Base-by-base conservation (phyloP, 1,140 invertebrate species). In the Brachionus sp. region DNA sequence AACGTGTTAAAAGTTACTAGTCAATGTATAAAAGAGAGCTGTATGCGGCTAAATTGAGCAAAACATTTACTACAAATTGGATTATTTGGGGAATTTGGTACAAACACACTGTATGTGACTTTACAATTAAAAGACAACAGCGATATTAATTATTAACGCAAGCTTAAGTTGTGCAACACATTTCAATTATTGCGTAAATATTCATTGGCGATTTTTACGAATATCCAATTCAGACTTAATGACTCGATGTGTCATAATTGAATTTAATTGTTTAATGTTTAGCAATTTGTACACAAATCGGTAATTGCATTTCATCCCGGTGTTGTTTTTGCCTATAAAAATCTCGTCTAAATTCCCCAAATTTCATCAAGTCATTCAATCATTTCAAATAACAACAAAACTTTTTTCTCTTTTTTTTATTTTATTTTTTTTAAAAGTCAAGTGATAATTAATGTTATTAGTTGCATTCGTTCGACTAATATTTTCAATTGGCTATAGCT, bases 221-320 rank as follows among this genome's bases (percentile, higher is more conserved):
- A 23, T 23, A 19, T 25, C 42, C 42, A 46, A 75, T 46, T 75
- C 9, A 19, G 6, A 75, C 70, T 75, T 75, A 75, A 75, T 75
- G 70, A 75, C 70, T 75, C 70, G 42, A 75, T 75, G 70, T 75
- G 37, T 46, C 70, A 75, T 75, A 75, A 75, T 75, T 75, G 39
- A 75, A 75, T 70, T 23, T 70, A 70, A 70, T 70, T 70, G 66
- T 70, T 66, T 66, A 66, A 37, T 66, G 33, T 66, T 66, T 66
- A 33, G 12, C n/a, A 66, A 66, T 12, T 70, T 70, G 66, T 70
- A 10, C 12, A 70, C 33, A 39, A 3, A 46, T 75, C 70, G 70
- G 70, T 46, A 75, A 44, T 75, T 75, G 70, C 12, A 44, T 46
- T 75, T 75, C 16, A 70, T 70, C 66, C 66, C 37, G 66, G 66